These are phyloP conservation scores for Dicrurus megarhynchus DNA, from an alignment of 2,113 vertebrate species.

Conservation along the genomic window DNA sequence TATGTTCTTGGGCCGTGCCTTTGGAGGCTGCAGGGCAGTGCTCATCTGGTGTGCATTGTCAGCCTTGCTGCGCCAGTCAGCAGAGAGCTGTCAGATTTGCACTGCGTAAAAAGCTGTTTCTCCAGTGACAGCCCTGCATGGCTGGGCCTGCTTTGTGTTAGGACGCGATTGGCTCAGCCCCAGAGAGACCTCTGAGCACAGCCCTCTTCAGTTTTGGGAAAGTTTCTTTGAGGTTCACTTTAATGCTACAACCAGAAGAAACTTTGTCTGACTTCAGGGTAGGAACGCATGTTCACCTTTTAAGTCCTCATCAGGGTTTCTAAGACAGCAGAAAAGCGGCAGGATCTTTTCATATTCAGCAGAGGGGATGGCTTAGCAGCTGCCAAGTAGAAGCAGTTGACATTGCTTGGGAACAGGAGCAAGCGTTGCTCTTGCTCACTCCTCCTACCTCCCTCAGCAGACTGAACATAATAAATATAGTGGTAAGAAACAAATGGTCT, in stretches of 20 bases:
- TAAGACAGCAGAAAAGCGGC: background rate
- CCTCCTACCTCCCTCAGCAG: background rate
- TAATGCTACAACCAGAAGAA: background rate
- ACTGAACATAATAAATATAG: constrained; percentile 50
- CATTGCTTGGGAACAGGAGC: background rate
- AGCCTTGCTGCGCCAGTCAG: background rate
- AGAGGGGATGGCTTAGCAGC: background rate
- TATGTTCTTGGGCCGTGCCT: background rate
- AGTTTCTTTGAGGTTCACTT: background rate
- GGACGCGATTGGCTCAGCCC: background rate
- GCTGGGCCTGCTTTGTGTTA: background rate
- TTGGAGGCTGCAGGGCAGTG: background rate
- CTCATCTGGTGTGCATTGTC: background rate
- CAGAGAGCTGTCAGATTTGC: background rate
- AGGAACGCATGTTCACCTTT: background rate
- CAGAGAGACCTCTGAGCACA: background rate
- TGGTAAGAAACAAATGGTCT: constrained; percentile 58
- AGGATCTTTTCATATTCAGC: background rate
- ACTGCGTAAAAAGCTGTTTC: background rate
- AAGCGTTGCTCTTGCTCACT: background rate
- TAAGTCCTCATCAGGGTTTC: background rate
- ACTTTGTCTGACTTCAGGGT: background rate
- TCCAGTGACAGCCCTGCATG: background rate
- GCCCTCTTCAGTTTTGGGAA: background rate
- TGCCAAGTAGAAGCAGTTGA: background rate